Conservation (phyloP, 2,797 vertebrate genomes). For the Pipistrellus kuhlii region DNA sequence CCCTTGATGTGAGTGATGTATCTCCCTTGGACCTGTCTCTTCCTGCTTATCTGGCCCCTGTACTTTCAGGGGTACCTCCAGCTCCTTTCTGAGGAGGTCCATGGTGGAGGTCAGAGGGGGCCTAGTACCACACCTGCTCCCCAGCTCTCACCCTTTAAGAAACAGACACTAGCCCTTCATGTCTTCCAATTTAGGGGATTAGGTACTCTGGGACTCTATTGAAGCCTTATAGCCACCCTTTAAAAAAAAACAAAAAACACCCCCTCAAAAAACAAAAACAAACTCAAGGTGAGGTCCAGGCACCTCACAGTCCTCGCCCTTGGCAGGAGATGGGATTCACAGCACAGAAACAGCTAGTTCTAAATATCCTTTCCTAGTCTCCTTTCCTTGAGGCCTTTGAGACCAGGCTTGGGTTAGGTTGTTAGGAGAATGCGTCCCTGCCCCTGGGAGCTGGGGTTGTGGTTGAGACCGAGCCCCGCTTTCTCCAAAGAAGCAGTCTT, state of each 20-base stretch:
- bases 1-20: not conserved
- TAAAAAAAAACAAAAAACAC: too few relatives aligned
- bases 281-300: not conserved
- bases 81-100: not conserved
- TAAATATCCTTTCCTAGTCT: not conserved
- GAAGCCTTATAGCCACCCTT: accelerated
- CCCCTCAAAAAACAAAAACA: too few relatives aligned
- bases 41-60: not conserved
- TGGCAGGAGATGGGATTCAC: not conserved
- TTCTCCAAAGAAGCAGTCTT: not conserved
- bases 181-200: not conserved
- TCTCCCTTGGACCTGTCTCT: not conserved
- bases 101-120: accelerated
- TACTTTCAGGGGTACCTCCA: not conserved
- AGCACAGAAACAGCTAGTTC: not conserved
- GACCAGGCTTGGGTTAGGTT: not conserved
- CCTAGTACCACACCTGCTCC: too few relatives aligned
- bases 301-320: accelerated
- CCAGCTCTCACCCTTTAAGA: not conserved
- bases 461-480: not conserved
- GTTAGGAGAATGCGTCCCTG: not conserved
- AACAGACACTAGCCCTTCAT: not conserved
- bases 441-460: too few relatives aligned
- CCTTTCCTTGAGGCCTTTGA: not conserved
- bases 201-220: not conserved